Base-by-base conservation (phyloP, 2,113 vertebrate genomes). In the Percopsis transmontana region DNA sequence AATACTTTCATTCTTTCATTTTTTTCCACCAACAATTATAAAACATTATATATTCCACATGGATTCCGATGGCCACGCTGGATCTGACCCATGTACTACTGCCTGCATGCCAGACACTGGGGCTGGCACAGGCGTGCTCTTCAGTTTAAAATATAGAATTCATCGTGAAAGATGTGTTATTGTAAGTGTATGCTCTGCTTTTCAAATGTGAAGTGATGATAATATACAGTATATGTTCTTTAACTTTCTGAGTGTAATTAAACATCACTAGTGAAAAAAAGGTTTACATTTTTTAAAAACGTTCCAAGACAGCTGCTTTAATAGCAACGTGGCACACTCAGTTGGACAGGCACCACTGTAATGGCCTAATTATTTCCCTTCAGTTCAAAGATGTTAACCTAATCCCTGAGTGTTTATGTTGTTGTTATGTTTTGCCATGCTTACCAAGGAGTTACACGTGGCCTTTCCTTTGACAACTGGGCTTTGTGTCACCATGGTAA, bases 401-500 rank as follows among this genome's bases (percentile, higher is more conserved):
- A 39, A 58, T 58, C 38, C 48, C 14, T 12, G 12, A 51, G 47
- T 52, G 33, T 54, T 62, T 56, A 50, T 38, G 10, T 19, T 51
- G 57, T 45, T 52, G 19, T 63, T 63, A 19, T 51, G 8, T 48
- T 68, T 62, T 65, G 20, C 15, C 18, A 47, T 44, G 15, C 80
- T 8, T 8, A 94, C 81, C 1, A 93, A 94, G 86, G 90, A 94
- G 45, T 63, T 94, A 68, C 64, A 88, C 19, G 12, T 53, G 92
- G 89, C 10, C 20, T 94, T 90, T 80, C 93, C 92, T 81, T 94
- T 93, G 89, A 84, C 91, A 13, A 88, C 87, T 66, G 89, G 93
- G 41, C 81, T 93, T 14, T 92, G 92, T 79, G 93, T 95, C 79
- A 90, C 92, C 71, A 94, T 94, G 91, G 21, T 53, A 23, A 53